phyloP scores from a whole-genome alignment of 2,888 invertebrate species.

The Punctoribates punctum region DNA sequence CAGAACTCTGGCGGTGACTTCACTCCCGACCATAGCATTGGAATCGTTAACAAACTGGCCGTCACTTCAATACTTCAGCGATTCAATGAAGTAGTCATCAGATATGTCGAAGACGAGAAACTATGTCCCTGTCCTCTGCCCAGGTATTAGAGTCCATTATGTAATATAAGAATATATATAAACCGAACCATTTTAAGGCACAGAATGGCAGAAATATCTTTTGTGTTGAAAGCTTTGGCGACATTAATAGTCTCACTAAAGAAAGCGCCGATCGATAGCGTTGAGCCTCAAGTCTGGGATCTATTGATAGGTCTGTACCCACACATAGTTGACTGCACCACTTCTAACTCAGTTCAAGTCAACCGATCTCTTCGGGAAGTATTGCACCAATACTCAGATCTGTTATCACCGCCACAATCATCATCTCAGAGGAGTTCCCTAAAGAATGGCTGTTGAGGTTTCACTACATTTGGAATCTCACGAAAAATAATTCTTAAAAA shows the following conservation, averaged over 20 bases:
- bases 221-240: constrained; percentile 88
- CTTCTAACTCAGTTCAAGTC: constrained; percentile 73
- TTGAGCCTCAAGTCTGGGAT: constrained; percentile 85
- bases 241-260: constrained; percentile 87
- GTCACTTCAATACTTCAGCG: constrained; percentile 86
- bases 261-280: constrained; percentile 80
- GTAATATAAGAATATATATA: constrained; percentile 59
- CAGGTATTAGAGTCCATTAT: neutral
- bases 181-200: constrained; percentile 61
- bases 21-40: constrained; percentile 53
- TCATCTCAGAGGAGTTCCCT: neutral
- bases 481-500: too few species aligned
- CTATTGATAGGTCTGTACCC: constrained; percentile 89
- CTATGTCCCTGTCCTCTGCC: constrained; percentile 79
- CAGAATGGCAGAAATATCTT: constrained; percentile 88
- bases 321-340: constrained; percentile 77
- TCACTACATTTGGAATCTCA: too few species aligned
- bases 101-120: constrained; percentile 78
- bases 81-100: constrained; percentile 85
- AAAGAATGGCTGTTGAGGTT: constrained; percentile 15
- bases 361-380: constrained; percentile 76
- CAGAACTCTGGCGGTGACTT: constrained; percentile 21
- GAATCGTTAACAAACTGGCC: constrained; percentile 63
- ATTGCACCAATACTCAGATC: constrained; percentile 78
- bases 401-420: constrained; percentile 57